Percentiles rank a stretch among this genome's conserved stretches.
These are phyloP conservation scores for Sphenodon punctatus DNA, from an alignment of 2,797 vertebrate species.

Conservation along the genomic window DNA sequence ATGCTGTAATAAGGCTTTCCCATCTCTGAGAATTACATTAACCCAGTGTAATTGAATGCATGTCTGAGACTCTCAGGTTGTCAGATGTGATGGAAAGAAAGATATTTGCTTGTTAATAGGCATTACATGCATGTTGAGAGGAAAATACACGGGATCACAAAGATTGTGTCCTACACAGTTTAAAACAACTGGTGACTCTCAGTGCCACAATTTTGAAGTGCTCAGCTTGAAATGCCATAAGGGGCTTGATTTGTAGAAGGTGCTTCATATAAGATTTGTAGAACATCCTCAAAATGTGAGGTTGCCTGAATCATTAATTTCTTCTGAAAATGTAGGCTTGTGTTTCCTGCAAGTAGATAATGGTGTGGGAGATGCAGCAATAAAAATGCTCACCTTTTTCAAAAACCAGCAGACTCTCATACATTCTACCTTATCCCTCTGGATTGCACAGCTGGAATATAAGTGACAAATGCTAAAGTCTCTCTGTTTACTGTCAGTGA, in stretches of 20 bases:
- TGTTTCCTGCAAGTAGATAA: not conserved
- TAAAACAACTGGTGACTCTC: not conserved
- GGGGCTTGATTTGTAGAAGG: not conserved
- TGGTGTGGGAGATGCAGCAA: not conserved
- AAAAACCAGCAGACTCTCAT: not conserved
- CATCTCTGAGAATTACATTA: not conserved
- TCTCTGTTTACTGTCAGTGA: not conserved
- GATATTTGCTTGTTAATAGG: not conserved
- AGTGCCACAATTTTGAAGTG: not conserved
- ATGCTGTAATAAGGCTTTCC: no score
- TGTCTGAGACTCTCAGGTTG: not conserved
- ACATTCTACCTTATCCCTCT: not conserved
- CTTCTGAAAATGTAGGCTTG: not conserved
- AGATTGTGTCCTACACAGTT: not conserved
- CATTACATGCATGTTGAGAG: not conserved
- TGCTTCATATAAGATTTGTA: not conserved
- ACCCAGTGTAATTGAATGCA: not conserved
- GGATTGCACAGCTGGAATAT: not conserved
- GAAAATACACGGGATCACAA: not conserved
- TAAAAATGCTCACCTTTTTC: not conserved
- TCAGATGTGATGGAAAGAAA: not conserved
- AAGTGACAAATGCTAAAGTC: not conserved
- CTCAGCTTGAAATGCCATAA: not conserved
- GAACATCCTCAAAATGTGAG: not conserved
- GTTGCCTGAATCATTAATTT: fast-evolving